Percentiles rank a stretch among this genome's conserved stretches.
phyloP scores from a whole-genome alignment of 2,888 invertebrate genomes.

The Stenoptilia bipunctidactyla region DNA sequence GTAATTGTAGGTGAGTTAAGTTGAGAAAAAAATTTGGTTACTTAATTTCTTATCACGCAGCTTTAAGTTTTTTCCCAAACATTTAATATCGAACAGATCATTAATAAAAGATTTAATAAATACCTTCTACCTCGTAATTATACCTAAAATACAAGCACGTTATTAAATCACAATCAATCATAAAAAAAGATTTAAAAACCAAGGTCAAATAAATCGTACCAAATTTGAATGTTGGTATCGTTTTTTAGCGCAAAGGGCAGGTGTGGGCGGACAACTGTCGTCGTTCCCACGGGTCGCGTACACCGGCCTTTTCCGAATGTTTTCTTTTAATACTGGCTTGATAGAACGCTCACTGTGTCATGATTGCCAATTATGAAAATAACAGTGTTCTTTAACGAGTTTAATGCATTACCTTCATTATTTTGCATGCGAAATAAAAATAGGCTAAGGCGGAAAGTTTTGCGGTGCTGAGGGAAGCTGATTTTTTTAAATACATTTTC shows the following conservation, averaged over 20 bases:
- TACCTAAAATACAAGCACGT: neutral
- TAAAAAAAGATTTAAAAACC: conserved; percentile 19
- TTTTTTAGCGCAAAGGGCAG: conserved; percentile 56
- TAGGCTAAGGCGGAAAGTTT: too few relatives aligned
- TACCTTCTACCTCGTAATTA: too few relatives aligned
- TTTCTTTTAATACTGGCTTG: conserved; percentile 3
- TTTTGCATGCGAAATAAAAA: too few relatives aligned
- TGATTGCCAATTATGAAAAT: conserved; percentile 60
- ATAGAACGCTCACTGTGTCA: conserved; percentile 41
- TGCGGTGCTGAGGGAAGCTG: too few relatives aligned
- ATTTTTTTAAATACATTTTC: too few relatives aligned
- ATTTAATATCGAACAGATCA: too few relatives aligned
- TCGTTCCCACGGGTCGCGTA: conserved; percentile 63
- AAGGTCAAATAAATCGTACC: conserved; percentile 55
- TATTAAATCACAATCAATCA: neutral
- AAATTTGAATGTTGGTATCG: conserved; percentile 56
- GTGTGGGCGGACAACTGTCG: conserved; percentile 50
- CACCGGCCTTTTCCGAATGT: conserved; percentile 42
- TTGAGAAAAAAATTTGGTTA: too few relatives aligned
- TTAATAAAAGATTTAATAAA: too few relatives aligned
- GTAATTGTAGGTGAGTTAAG: too few relatives aligned
- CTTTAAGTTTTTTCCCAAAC: too few relatives aligned
- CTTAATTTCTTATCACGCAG: too few relatives aligned
- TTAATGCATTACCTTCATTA: too few relatives aligned
- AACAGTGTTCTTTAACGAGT: conserved; percentile 19